Conservation (phyloP, 2,888 invertebrate species). For the Elysia crispata region DNA sequence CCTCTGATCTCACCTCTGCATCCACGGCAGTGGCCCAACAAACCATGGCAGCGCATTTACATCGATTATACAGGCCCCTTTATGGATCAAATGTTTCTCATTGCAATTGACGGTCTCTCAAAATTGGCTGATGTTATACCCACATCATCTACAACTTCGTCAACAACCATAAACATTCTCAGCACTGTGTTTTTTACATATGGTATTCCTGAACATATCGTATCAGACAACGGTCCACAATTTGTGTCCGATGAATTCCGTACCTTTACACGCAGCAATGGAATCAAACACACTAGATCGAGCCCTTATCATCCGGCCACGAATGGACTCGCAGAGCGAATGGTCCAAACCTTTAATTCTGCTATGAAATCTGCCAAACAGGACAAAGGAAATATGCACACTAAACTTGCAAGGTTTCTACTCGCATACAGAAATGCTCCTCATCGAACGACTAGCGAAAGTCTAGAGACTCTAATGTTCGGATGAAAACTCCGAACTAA, state of each 20-base stretch:
- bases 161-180: too few relatives aligned
- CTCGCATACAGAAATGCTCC: constrained; percentile 4
- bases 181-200: not conserved
- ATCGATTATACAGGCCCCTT: constrained; percentile 61
- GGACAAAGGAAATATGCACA: too few relatives aligned
- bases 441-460: constrained; percentile 13
- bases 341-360: not conserved
- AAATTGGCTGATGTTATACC: not conserved
- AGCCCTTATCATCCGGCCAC: not conserved
- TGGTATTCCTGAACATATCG: constrained; percentile 44
- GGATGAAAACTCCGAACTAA: not conserved
- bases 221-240: constrained; percentile 54
- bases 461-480: not conserved
- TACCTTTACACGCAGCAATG: constrained; percentile 47
- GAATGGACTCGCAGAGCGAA: constrained; percentile 10
- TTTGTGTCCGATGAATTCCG: constrained; percentile 44
- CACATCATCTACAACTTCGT: too few relatives aligned
- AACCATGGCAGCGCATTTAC: constrained; percentile 64
- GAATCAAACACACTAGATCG: constrained; percentile 48
- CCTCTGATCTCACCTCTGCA: constrained; percentile 14
- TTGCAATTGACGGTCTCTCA: not conserved
- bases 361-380: constrained; percentile 6
- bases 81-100: not conserved
- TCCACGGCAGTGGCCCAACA: constrained; percentile 47
- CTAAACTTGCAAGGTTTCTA: not conserved